These are phyloP conservation scores for Camptogramma bilineatum DNA, from an alignment of 2,888 invertebrate genomes.

Conservation along the genomic window DNA sequence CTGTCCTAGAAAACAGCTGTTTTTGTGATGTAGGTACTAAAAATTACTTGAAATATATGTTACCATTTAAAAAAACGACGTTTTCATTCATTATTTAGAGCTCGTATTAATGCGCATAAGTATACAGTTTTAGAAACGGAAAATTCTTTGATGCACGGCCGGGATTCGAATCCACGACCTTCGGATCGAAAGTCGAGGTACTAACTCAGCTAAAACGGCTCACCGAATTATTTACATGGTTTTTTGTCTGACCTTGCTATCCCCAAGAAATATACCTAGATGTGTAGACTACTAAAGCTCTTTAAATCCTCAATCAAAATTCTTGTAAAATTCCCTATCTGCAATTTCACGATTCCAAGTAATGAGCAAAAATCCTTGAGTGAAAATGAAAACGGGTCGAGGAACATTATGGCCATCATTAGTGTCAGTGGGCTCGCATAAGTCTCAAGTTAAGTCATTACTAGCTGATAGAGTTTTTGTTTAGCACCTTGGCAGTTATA, in stretches of 20 bases:
- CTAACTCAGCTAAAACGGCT: too few species aligned
- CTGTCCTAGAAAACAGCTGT: not conserved
- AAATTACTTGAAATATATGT: not conserved
- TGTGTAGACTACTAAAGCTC: not conserved
- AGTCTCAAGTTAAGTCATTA: conserved; percentile 37
- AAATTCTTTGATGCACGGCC: too few species aligned
- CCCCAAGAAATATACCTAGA: not conserved
- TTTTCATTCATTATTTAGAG: too few species aligned
- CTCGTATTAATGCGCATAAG: too few species aligned
- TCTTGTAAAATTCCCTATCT: conserved; percentile 13
- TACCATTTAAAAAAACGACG: too few species aligned
- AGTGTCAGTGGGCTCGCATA: conserved; percentile 29
- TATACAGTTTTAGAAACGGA: too few species aligned
- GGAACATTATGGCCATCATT: conserved; percentile 29
- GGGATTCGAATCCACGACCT: too few species aligned
- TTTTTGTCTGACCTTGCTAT: too few species aligned
- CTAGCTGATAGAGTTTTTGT: conserved; percentile 36
- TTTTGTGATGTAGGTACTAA: not conserved
- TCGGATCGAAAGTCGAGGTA: too few species aligned
- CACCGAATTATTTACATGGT: too few species aligned
- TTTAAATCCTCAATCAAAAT: conserved; percentile 18
- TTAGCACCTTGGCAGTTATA: conserved; percentile 10
- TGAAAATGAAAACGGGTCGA: conserved; percentile 34
- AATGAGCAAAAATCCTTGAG: conserved; percentile 28
- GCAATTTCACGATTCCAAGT: conserved; percentile 22